Percentiles rank a stretch among this genome's conserved stretches.
Conservation (phyloP, 2,888 invertebrate genomes). For the Campaea margaritaria region DNA sequence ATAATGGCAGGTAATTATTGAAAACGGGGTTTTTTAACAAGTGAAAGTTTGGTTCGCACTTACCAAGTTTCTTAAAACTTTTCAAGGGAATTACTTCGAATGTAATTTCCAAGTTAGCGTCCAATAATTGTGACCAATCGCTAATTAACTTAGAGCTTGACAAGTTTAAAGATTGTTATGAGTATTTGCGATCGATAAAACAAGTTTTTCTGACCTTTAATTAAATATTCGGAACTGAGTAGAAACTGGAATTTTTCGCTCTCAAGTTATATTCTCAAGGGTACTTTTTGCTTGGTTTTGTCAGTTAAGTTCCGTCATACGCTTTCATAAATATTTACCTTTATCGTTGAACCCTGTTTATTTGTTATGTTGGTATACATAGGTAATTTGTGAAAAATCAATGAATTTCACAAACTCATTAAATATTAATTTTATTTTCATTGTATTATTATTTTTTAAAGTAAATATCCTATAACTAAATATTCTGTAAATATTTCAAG, state of each 20-base stretch:
- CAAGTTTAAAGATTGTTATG: slow-evolving; percentile 7
- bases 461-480: too few species aligned
- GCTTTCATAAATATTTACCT: too few species aligned
- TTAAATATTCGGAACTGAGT: slow-evolving; percentile 23
- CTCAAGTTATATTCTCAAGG: slow-evolving; percentile 20
- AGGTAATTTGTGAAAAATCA: too few species aligned
- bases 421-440: too few species aligned
- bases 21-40: slow-evolving; percentile 40
- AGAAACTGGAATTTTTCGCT: slow-evolving; percentile 22
- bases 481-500: too few species aligned
- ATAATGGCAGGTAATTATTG: slow-evolving; percentile 62
- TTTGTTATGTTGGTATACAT: too few species aligned
- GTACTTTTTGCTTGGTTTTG: slow-evolving; percentile 2
- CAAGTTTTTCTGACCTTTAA: slow-evolving; percentile 27
- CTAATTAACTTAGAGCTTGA: slow-evolving; percentile 3
- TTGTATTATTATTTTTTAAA: too few species aligned
- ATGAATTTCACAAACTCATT: too few species aligned
- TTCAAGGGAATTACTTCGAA: slow-evolving; percentile 5
- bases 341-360: too few species aligned
- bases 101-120: neutral
- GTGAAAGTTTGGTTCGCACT: slow-evolving; percentile 65
- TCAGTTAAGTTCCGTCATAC: slow-evolving; percentile 4
- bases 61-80: slow-evolving; percentile 5
- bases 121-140: neutral
- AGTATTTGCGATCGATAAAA: slow-evolving; percentile 17